A percentile compares a stretch with the other conserved stretches of the same genome.
These are phyloP conservation scores for Heliconius sara DNA, from an alignment of 2,888 invertebrate species.

Conservation along the genomic window DNA sequence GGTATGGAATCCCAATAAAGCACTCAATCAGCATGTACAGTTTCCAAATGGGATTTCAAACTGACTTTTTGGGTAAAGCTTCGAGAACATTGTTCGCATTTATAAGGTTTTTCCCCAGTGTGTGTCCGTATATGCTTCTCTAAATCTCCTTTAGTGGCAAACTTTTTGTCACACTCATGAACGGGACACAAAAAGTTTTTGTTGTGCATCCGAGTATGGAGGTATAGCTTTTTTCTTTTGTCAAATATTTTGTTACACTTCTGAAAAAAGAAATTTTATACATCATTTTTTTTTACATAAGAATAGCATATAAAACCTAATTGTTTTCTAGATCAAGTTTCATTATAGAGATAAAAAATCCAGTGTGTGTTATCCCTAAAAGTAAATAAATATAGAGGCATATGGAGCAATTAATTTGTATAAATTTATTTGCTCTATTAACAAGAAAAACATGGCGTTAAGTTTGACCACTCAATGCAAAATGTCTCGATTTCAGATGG, in stretches of 20 bases:
- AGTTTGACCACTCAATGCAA: too few species aligned
- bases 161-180: constrained; percentile 65
- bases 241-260: constrained; percentile 64
- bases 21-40: constrained; percentile 53
- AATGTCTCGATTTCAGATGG: too few species aligned
- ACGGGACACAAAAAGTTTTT: constrained; percentile 61
- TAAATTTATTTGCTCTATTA: too few species aligned
- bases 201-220: constrained; percentile 67
- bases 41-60: constrained; percentile 61
- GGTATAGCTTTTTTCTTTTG: constrained; percentile 65
- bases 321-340: too few species aligned
- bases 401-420: too few species aligned
- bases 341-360: too few species aligned
- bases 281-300: background rate
- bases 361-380: too few species aligned
- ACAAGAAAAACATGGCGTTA: too few species aligned
- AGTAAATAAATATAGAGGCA: too few species aligned
- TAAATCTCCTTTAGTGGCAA: constrained; percentile 70
- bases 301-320: too few species aligned
- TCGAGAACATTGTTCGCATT: constrained; percentile 63
- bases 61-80: constrained; percentile 66
- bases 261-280: constrained; percentile 56
- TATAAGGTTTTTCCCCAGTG: constrained; percentile 72
- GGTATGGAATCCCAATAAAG: too few species aligned
- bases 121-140: constrained; percentile 71